Evolutionary conservation across 2,888 invertebrate genomes (phyloP).

Genomic region (Harpalus rufipes): DNA sequence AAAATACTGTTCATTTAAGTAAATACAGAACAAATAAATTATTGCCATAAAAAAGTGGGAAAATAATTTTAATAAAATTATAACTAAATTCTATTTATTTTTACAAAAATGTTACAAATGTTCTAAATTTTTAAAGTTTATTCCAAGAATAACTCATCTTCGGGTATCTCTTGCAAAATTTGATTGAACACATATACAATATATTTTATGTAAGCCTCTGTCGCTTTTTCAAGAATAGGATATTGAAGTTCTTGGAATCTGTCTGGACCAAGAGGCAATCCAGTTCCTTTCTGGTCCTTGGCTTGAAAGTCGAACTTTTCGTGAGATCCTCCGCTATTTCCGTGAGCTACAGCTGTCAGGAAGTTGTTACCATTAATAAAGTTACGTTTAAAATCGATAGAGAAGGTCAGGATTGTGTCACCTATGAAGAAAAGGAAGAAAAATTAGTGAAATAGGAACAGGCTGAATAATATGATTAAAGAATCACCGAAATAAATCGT

Average conservation of each 20-base stretch:
- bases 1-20: too few species aligned
- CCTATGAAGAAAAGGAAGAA: not conserved
- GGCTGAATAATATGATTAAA: not conserved
- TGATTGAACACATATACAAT: not conserved
- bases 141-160: not conserved
- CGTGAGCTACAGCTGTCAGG: not conserved
- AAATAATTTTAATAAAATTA: too few species aligned
- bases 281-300: not conserved
- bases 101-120: too few species aligned
- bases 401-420: not conserved
- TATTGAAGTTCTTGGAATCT: not conserved
- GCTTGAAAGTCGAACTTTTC: conserved; percentile 8
- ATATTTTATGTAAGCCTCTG: not conserved
- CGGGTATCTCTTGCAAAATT: conserved; percentile 9
- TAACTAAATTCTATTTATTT: too few species aligned
- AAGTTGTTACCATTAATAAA: not conserved
- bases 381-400: not conserved
- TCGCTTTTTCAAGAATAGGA: not conserved
- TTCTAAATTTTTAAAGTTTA: too few species aligned
- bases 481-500: conserved; percentile 5
- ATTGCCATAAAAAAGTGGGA: too few species aligned
- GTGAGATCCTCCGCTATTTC: not conserved
- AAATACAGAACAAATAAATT: too few species aligned
- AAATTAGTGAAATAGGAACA: not conserved
- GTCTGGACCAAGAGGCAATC: conserved; percentile 12